phyloP scores from a whole-genome alignment of 2,113 vertebrate genomes.

The Chiloscyllium plagiosum region DNA sequence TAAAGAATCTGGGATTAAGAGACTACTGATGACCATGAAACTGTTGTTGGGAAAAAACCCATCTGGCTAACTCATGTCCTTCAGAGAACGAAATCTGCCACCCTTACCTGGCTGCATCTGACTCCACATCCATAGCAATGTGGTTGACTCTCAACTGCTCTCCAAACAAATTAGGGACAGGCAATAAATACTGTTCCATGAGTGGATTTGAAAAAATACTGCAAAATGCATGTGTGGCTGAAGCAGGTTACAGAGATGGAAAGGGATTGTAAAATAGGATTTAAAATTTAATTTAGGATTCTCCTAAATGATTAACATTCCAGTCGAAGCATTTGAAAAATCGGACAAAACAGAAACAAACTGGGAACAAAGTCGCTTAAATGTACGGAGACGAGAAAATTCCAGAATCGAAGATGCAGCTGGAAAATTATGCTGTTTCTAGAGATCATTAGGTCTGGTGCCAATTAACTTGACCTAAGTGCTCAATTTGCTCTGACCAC shows the following conservation, averaged over 20 bases:
- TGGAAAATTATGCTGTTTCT: background rate
- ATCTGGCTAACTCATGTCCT: too few species aligned
- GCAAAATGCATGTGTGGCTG: background rate
- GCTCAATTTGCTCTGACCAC: background rate
- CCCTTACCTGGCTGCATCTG: too few species aligned
- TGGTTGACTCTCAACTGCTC: too few species aligned
- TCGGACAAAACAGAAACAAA: background rate
- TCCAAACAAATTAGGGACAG: too few species aligned
- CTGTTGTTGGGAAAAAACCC: too few species aligned
- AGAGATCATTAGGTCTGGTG: background rate
- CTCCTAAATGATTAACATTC: background rate
- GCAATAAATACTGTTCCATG: too few species aligned
- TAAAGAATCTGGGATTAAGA: too few species aligned
- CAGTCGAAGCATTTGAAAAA: background rate
- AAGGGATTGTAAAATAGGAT: background rate
- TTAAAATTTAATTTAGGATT: background rate
- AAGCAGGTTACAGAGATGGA: background rate
- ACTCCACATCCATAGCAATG: too few species aligned
- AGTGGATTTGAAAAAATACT: too few species aligned
- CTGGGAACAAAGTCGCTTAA: background rate
- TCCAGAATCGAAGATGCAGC: background rate
- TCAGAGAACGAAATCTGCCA: too few species aligned
- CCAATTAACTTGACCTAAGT: background rate
- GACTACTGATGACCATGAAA: too few species aligned
- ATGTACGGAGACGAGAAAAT: background rate